Evolutionary conservation across 2,113 vertebrate species (phyloP).

Genomic region (Ginglymostoma cirratum): DNA sequence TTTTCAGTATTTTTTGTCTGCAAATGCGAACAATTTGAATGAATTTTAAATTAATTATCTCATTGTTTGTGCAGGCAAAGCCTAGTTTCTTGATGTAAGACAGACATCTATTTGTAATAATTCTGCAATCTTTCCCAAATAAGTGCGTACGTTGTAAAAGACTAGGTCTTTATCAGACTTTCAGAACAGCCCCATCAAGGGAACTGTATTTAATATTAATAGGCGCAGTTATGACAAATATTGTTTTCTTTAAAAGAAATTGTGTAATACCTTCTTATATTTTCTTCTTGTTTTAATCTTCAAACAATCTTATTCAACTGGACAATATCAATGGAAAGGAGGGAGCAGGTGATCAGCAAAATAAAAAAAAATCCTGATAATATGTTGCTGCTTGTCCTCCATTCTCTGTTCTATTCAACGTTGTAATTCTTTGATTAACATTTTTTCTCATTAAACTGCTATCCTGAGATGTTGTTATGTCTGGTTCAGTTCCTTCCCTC

Average conservation of each 20-base stretch:
- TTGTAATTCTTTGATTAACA: conserved; percentile 19
- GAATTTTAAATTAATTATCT: no score
- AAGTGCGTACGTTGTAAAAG: background rate
- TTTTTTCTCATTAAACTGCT: conserved; percentile 15
- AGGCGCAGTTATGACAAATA: background rate
- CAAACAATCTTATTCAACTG: background rate
- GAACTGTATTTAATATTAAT: background rate
- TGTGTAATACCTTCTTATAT: background rate
- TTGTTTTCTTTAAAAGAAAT: no score
- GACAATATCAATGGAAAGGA: background rate
- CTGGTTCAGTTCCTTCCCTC: conserved; percentile 15
- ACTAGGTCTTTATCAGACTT: background rate
- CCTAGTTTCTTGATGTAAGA: background rate
- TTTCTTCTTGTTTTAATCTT: background rate
- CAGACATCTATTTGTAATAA: background rate
- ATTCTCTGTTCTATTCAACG: background rate
- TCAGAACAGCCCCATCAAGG: background rate
- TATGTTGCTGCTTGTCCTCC: background rate
- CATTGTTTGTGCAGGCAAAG: no score
- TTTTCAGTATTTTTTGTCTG: no score
- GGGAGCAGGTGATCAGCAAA: background rate
- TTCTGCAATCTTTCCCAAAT: background rate
- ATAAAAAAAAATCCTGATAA: background rate
- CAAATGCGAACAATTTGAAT: no score
- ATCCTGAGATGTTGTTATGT: conserved; percentile 20